These are phyloP conservation scores for Pangasius mekongensis DNA, from an alignment of 2,797 vertebrate species.

Conservation along the genomic window DNA sequence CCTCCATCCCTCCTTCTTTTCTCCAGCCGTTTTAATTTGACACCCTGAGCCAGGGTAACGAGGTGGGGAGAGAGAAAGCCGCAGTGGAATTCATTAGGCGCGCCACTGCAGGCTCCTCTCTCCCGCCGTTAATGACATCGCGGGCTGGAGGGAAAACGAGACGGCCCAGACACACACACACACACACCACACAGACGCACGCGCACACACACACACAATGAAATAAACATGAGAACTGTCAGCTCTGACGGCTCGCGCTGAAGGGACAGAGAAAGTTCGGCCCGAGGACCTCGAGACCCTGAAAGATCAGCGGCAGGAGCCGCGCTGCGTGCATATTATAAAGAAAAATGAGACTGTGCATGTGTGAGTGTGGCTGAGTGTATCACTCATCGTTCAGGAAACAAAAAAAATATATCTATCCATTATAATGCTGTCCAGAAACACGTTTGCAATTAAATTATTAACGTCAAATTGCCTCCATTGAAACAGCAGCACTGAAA, in stretches of 20 bases:
- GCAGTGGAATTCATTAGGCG: slow-evolving; percentile 95
- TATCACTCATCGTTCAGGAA: slow-evolving; percentile 59
- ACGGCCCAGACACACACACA: slow-evolving; percentile 81
- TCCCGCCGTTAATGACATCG: slow-evolving; percentile 90
- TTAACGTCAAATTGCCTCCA: slow-evolving; percentile 67
- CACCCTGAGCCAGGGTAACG: slow-evolving; percentile 81
- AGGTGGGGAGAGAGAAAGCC: slow-evolving; percentile 79
- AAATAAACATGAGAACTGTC: slow-evolving; percentile 98
- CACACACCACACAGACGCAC: slow-evolving; percentile 77
- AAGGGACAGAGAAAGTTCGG: slow-evolving; percentile 71
- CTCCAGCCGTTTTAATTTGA: slow-evolving; percentile 79
- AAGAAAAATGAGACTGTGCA: slow-evolving; percentile 61
- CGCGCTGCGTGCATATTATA: slow-evolving; percentile 55
- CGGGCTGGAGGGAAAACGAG: slow-evolving; percentile 87
- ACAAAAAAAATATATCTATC: slow-evolving; percentile 61
- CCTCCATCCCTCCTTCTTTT: slow-evolving; percentile 53
- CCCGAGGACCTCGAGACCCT: slow-evolving; percentile 72
- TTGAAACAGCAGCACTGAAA: slow-evolving; percentile 66
- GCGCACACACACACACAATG: slow-evolving; percentile 72
- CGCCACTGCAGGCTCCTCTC: slow-evolving; percentile 87
- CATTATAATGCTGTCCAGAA: slow-evolving; percentile 69
- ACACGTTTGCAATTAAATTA: slow-evolving; percentile 74
- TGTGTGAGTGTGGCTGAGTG: slow-evolving; percentile 32
- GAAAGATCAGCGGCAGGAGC: slow-evolving; percentile 63
- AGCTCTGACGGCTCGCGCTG: slow-evolving; percentile 71